A percentile compares a stretch with the other conserved stretches of the same genome.
Evolutionary conservation across 2,888 invertebrate species (phyloP).

Genomic region (Eupsilia transversa): DNA sequence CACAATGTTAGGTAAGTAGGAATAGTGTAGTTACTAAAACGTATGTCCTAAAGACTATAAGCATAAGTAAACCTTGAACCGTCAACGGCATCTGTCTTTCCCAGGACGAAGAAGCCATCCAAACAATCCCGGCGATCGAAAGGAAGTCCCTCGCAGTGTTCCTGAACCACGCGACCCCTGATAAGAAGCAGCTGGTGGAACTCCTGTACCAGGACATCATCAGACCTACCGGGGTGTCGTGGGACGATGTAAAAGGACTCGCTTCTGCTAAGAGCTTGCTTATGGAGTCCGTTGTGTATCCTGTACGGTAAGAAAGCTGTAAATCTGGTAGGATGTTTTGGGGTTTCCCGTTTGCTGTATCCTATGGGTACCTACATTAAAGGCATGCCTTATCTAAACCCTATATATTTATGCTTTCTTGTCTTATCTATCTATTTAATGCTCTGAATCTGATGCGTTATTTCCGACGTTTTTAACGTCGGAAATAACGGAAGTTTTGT

Average conservation of each 20-base stretch:
- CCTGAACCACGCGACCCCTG: conserved; percentile 81
- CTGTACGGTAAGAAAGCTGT: conserved; percentile 84
- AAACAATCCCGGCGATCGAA: conserved; percentile 74
- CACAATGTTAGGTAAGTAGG: too few species aligned
- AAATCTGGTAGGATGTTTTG: background rate
- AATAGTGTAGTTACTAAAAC: background rate
- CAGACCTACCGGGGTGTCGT: conserved; percentile 92
- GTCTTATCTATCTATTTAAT: too few species aligned
- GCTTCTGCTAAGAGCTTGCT: conserved; percentile 93
- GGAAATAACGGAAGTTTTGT: background rate
- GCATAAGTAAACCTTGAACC: background rate
- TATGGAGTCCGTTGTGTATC: conserved; percentile 96
- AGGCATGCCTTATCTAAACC: background rate
- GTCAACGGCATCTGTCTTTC: background rate
- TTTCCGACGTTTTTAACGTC: too few species aligned
- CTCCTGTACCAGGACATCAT: conserved; percentile 91
- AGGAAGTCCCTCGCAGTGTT: conserved; percentile 80
- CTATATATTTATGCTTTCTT: too few species aligned
- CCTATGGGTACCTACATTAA: background rate
- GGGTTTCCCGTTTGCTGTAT: background rate
- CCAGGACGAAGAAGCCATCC: conserved; percentile 69
- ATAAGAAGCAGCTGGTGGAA: conserved; percentile 92
- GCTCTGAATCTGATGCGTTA: background rate
- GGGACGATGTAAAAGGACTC: conserved; percentile 94
- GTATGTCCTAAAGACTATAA: background rate